phyloP scores from a whole-genome alignment of 2,797 vertebrate species.

The Poecilia velifera region DNA sequence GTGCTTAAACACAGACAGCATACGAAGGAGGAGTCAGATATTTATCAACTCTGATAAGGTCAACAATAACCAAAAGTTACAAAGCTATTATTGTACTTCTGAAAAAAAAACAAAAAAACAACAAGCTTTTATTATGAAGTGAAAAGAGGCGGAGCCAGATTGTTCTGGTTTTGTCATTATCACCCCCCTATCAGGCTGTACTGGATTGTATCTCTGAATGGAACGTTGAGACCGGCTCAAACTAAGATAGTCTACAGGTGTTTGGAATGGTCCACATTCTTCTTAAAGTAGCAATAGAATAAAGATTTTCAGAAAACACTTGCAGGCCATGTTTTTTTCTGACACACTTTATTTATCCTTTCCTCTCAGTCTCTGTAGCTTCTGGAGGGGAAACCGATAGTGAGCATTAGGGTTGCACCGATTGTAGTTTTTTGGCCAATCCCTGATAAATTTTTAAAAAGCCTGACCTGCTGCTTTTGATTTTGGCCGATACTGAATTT shows the following conservation, averaged over 20 bases:
- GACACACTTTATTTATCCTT: neutral
- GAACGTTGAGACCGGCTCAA: neutral
- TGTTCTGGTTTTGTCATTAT: neutral
- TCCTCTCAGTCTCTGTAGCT: neutral
- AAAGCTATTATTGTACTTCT: no score
- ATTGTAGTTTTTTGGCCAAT: no score
- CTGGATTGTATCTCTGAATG: neutral
- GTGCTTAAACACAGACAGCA: neutral
- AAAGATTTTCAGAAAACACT: neutral
- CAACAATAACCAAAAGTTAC: neutral
- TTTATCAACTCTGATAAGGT: neutral
- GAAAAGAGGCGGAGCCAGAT: neutral
- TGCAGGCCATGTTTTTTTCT: neutral
- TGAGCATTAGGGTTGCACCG: no score
- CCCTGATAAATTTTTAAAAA: no score
- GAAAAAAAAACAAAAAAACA: no score
- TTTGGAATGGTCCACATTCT: neutral
- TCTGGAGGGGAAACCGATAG: neutral
- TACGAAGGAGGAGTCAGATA: neutral
- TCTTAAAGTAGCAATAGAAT: neutral
- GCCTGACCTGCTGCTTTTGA: no score
- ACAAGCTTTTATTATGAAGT: neutral
- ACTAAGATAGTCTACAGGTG: neutral
- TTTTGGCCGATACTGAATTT: no score
- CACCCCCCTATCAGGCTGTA: neutral